phyloP scores from a whole-genome alignment of 2,113 vertebrate species.

The Otocyon megalotis region DNA sequence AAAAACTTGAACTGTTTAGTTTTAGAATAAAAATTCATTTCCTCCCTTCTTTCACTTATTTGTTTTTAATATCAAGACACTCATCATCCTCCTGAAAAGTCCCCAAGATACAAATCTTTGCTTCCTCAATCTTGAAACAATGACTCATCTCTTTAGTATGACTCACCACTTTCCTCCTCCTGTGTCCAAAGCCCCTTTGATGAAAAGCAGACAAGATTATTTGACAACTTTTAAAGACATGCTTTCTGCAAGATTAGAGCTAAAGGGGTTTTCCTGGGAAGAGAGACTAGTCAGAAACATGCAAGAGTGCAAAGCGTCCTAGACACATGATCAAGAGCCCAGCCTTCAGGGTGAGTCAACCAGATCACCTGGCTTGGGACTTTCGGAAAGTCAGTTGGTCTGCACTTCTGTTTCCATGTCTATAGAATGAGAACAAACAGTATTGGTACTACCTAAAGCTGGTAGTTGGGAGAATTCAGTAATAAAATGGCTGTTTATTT shows the following conservation, averaged over 20 bases:
- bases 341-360: not conserved
- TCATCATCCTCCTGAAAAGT: constrained; percentile 25
- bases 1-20: not conserved
- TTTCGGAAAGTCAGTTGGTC: not conserved
- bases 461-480: not conserved
- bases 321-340: not conserved
- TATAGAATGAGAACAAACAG: not conserved
- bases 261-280: constrained; percentile 4
- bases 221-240: not conserved
- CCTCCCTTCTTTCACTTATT: not conserved
- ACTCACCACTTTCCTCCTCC: not conserved
- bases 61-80: constrained; percentile 34
- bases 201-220: not conserved
- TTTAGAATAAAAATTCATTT: not conserved
- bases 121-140: constrained; percentile 41
- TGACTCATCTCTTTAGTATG: constrained; percentile 34
- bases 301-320: not conserved
- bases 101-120: constrained; percentile 13
- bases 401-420: not conserved
- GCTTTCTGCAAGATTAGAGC: not conserved
- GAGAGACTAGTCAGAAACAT: not conserved
- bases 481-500: not conserved
- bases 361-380: not conserved
- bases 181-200: not conserved
- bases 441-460: not conserved